These are phyloP conservation scores for Spodoptera littoralis DNA, from an alignment of 2,888 invertebrate species.

Conservation along the genomic window DNA sequence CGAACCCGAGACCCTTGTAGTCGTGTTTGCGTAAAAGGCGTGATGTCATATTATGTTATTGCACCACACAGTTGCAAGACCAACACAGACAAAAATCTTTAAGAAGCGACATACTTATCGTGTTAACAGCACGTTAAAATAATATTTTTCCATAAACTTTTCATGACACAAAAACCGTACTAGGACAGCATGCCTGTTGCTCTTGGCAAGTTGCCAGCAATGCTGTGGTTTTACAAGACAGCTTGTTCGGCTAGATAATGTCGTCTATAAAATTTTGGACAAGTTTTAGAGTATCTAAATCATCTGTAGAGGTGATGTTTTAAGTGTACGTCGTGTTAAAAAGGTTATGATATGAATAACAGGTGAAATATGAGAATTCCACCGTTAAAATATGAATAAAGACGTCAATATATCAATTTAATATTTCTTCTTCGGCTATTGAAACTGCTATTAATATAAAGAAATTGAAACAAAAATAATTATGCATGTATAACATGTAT, in stretches of 20 bases:
- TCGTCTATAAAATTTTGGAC: conserved; percentile 58
- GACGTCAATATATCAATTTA: no score
- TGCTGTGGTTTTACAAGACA: conserved; percentile 63
- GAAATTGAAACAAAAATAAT: no score
- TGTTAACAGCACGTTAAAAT: conserved; percentile 53
- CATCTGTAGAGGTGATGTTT: conserved; percentile 5
- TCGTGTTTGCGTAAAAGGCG: no score
- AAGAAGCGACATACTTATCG: not conserved
- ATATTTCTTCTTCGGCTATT: no score
- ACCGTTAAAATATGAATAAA: no score
- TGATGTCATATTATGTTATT: no score
- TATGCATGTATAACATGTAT: no score
- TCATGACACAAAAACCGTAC: conserved; percentile 55
- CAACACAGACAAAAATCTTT: not conserved
- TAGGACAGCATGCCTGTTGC: conserved; percentile 74
- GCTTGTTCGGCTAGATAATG: conserved; percentile 67
- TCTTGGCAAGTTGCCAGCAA: conserved; percentile 70
- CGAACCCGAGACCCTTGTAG: no score
- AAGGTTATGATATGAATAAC: no score
- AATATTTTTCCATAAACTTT: conserved; percentile 68
- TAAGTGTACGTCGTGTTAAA: not conserved
- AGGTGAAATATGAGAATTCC: no score
- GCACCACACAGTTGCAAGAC: no score
- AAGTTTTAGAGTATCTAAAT: conserved; percentile 39
- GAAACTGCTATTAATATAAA: no score